A percentile compares a stretch with the other conserved stretches of the same genome.
Evolutionary conservation across 2,888 invertebrate genomes (phyloP).

Genomic region (Palloptera scutellata): DNA sequence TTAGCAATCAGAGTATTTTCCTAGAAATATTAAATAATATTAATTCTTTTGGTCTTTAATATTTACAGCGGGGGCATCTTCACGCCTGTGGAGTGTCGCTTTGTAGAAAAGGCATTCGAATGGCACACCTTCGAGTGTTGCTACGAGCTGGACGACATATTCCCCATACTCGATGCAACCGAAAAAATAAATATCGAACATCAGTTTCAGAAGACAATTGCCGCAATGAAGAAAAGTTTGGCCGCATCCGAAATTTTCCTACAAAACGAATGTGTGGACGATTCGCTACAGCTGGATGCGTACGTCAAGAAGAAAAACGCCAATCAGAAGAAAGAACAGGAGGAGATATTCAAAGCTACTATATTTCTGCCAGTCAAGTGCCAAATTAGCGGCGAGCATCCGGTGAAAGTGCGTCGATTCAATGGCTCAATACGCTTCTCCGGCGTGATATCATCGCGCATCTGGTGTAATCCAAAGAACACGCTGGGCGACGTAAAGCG

Average conservation of each 20-base stretch:
- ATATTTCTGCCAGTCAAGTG: conserved; percentile 78
- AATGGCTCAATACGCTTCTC: conserved; percentile 57
- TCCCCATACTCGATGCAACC: conserved; percentile 73
- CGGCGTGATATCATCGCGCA: conserved; percentile 66
- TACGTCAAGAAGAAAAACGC: conserved; percentile 68
- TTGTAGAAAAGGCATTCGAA: conserved; percentile 72
- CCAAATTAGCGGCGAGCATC: conserved; percentile 43
- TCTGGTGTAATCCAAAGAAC: conserved; percentile 81
- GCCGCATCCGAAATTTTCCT: conserved; percentile 76
- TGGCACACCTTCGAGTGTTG: conserved; percentile 82
- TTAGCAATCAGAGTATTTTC: no score
- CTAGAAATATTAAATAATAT: background rate
- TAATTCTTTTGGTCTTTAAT: background rate
- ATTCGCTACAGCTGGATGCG: conserved; percentile 71
- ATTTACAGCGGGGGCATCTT: conserved; percentile 66
- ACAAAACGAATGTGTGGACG: conserved; percentile 75
- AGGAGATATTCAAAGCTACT: conserved; percentile 66
- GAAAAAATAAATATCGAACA: conserved; percentile 58
- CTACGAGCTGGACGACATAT: conserved; percentile 78
- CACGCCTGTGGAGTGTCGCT: conserved; percentile 81
- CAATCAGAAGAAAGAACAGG: conserved; percentile 34
- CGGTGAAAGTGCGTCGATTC: conserved; percentile 53
- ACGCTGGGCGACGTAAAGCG: conserved; percentile 75
- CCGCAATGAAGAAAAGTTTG: conserved; percentile 48
- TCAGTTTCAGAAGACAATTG: conserved; percentile 57